Base-by-base conservation (phyloP, 37 sponge, comb jelly and placozoan species). In the Eunapius fragilis region DNA sequence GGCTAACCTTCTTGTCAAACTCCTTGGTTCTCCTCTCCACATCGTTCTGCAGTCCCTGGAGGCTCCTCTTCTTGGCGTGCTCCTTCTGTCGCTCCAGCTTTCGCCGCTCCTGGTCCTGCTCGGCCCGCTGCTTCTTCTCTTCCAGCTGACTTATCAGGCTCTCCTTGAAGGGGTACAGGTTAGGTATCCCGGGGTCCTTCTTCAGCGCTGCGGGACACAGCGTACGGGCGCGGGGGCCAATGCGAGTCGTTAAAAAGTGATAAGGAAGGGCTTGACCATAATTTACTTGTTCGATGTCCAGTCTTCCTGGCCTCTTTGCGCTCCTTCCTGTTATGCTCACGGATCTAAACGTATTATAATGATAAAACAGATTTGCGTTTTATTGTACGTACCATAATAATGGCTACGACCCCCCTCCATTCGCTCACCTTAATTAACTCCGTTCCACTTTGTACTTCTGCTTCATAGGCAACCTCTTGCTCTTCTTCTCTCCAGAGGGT, bases 121-220 rank as follows among this genome's bases (percentile, higher is more conserved):
- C 85, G 23, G 69, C 76, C 71, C 83, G 72, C 73, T 85, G 78
- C 70, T 93, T 96, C 34, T 49, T 87, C 23, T 93, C 91, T 48
- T 96, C 91, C 67, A 94, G 70, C 74, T 97, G 87, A 74, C 88
- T 85, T 83, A 97, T 41, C 11, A 97, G 78, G 79, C 93, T 87
- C 47, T 97, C 98, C 73, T 96, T 96, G 35, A 96, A 93, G 12
- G 98, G 98, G 76, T 86, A 95, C 50, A 95, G 90, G 76, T 95
- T 97, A 23, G 98, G 98, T 22, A 97, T 97, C 19, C 98, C 98
- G 25, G 98, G 97, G 50, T 97, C 98, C 68, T 97, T 97, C 76
- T 92, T 95, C 77, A 86, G 33, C 73, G 74, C 96, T 95, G 79
- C n/a, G n/a, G n/a, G n/a, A n/a, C n/a, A n/a, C n/a, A n/a, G n/a